phyloP scores from a whole-genome alignment of 2,888 invertebrate species.

The Ennomos quercinarius region DNA sequence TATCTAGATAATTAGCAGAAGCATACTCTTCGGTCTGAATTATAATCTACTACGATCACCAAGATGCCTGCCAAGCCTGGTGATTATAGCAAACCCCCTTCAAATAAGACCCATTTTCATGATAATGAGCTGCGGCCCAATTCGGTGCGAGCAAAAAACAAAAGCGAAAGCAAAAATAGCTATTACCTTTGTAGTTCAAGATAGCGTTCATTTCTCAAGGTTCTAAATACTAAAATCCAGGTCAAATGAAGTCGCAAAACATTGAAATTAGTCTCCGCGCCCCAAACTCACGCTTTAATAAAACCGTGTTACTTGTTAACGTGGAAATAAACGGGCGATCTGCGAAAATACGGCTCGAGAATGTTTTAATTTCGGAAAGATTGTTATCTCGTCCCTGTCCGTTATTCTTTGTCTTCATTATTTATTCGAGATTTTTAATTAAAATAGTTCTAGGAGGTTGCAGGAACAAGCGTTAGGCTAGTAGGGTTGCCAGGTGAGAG shows the following conservation, averaged over 20 bases:
- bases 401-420: constrained; percentile 42
- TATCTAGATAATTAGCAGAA: too few relatives aligned
- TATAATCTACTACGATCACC: too few relatives aligned
- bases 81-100: too few relatives aligned
- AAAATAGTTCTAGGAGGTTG: constrained; percentile 43
- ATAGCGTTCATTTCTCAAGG: too few relatives aligned
- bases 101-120: too few relatives aligned
- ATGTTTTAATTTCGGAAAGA: constrained; percentile 45
- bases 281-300: constrained; percentile 28
- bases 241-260: constrained; percentile 15
- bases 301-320: constrained; percentile 30
- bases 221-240: neutral
- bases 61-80: too few relatives aligned
- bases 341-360: constrained; percentile 38
- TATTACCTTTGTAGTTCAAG: too few relatives aligned
- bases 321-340: constrained; percentile 34
- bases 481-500: constrained; percentile 9
- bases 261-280: constrained; percentile 11
- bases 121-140: too few relatives aligned
- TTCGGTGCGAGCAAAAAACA: too few relatives aligned
- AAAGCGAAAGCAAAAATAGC: too few relatives aligned
- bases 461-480: constrained; percentile 12
- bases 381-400: constrained; percentile 36
- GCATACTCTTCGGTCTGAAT: too few relatives aligned
- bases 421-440: constrained; percentile 45